These are phyloP conservation scores for Nemurella pictetii DNA, from an alignment of 2,888 invertebrate genomes.

Conservation along the genomic window DNA sequence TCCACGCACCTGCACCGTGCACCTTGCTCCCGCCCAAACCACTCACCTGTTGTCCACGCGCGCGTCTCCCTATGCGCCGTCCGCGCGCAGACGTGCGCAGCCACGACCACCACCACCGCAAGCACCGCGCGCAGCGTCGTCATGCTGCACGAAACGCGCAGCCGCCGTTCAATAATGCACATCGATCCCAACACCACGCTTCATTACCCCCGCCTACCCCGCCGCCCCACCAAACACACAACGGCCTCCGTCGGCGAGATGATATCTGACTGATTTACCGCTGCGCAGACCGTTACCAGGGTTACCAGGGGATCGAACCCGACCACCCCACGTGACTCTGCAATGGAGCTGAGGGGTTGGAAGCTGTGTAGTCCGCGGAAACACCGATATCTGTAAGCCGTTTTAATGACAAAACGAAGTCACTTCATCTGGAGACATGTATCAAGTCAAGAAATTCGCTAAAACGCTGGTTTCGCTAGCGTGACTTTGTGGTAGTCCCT, in stretches of 20 bases:
- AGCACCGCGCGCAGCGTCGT: background rate
- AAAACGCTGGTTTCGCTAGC: too few relatives aligned
- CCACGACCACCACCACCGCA: background rate
- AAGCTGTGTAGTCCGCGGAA: too few relatives aligned
- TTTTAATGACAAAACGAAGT: background rate
- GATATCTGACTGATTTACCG: background rate
- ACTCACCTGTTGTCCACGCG: conserved; percentile 2
- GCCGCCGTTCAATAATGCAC: background rate
- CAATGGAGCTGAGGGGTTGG: background rate
- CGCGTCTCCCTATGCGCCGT: background rate
- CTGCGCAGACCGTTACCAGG: background rate
- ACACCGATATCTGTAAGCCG: background rate
- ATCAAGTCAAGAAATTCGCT: too few relatives aligned
- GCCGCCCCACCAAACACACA: background rate
- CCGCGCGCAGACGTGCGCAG: background rate
- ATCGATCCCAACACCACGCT: background rate
- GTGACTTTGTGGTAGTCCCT: background rate
- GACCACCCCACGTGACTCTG: background rate
- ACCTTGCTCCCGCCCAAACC: background rate
- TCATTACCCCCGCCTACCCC: background rate
- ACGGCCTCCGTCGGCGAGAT: background rate
- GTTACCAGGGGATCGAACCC: background rate
- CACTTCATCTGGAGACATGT: background rate
- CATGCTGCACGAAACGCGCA: background rate
- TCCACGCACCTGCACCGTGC: too few relatives aligned